Conservation (phyloP, 2,888 invertebrate species). For the Drosophila nigritarsus region DNA sequence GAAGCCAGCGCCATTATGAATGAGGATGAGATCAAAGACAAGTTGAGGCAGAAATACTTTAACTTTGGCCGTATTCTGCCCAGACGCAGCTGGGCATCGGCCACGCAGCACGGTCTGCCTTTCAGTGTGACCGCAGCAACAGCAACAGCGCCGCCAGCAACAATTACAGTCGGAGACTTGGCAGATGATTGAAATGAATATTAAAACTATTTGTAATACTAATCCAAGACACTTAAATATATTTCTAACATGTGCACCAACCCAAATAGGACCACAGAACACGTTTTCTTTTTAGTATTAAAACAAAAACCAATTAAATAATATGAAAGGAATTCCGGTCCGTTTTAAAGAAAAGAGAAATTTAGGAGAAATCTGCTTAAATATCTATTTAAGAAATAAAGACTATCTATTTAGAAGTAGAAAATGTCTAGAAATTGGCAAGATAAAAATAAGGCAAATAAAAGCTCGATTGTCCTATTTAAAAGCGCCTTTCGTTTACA, state of each 20-base stretch:
- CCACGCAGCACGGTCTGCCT: conserved; percentile 80
- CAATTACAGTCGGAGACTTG: conserved; percentile 69
- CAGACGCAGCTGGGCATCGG: conserved; percentile 83
- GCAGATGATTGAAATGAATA: conserved; percentile 62
- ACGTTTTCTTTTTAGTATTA: neutral
- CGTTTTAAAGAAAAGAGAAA: neutral
- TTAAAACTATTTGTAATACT: neutral
- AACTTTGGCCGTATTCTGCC: conserved; percentile 83
- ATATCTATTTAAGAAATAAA: neutral
- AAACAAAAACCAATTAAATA: neutral
- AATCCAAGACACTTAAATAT: conserved; percentile 3
- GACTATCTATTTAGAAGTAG: neutral
- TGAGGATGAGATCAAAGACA: conserved; percentile 85
- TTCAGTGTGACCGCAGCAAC: conserved; percentile 65
- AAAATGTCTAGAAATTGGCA: neutral
- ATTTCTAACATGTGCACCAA: conserved; percentile 32
- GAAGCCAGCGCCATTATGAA: conserved; percentile 85
- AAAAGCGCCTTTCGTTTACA: neutral
- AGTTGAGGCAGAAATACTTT: conserved; percentile 83
- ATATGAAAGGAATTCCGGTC: neutral
- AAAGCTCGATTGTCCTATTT: neutral
- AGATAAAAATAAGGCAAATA: neutral
- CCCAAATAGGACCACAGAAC: neutral
- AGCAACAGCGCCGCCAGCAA: conserved; percentile 50
- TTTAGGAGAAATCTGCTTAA: neutral